A percentile compares a stretch with the other conserved stretches of the same genome.
These are phyloP conservation scores for Rutilus rutilus DNA, from an alignment of 2,113 vertebrate species.

Conservation along the genomic window DNA sequence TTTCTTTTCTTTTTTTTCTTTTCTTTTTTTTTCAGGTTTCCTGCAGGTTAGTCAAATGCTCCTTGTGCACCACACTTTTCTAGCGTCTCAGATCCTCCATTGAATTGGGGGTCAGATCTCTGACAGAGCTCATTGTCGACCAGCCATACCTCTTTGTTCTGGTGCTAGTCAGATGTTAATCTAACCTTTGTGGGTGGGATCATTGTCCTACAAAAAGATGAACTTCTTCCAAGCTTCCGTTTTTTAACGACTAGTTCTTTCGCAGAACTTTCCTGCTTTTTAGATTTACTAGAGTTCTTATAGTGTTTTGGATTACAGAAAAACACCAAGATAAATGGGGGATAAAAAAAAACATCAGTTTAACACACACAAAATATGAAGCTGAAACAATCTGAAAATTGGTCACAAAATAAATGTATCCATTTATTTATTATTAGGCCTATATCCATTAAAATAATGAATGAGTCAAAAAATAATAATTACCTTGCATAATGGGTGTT, in stretches of 20 bases:
- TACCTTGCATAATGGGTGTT: too few relatives aligned
- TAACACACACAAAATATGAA: not conserved
- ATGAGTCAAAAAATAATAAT: too few relatives aligned
- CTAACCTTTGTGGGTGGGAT: not conserved
- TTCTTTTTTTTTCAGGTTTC: not conserved
- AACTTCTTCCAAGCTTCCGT: not conserved
- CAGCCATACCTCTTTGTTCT: not conserved
- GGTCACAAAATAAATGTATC: not conserved
- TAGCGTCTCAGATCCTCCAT: not conserved
- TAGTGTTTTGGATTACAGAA: too few relatives aligned
- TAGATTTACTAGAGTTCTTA: not conserved
- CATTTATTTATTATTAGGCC: too few relatives aligned
- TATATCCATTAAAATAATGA: too few relatives aligned
- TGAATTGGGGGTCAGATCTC: not conserved
- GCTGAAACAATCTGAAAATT: not conserved
- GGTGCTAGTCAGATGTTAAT: not conserved
- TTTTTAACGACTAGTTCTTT: not conserved
- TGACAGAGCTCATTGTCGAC: not conserved
- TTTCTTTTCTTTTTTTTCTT: not conserved
- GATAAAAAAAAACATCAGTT: not conserved
- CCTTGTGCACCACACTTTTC: not conserved
- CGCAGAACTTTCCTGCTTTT: not conserved
- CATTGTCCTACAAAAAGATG: conserved; percentile 14
- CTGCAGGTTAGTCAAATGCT: not conserved
- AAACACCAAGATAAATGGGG: not conserved